Evolutionary conservation across 2,888 invertebrate species (phyloP).

Genomic region (Synergus japonicus): DNA sequence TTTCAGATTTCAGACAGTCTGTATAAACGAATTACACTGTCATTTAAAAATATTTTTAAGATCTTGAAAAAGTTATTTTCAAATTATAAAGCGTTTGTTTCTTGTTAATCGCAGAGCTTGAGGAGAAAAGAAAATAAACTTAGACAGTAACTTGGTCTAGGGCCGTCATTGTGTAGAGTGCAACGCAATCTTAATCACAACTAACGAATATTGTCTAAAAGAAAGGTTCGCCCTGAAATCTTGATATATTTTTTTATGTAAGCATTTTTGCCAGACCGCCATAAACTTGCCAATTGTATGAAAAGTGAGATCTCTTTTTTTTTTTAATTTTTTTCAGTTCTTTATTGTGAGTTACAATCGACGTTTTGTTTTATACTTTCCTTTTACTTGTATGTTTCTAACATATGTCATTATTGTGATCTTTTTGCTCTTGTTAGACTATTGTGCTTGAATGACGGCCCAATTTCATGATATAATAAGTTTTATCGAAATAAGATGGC

Average conservation of each 20-base stretch:
- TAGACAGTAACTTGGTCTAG: neutral
- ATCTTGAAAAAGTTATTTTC: neutral
- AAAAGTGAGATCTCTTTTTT: neutral
- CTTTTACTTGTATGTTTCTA: neutral
- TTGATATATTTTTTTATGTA: neutral
- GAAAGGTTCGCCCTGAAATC: neutral
- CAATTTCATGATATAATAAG: neutral
- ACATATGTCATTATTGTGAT: neutral
- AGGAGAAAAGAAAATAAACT: neutral
- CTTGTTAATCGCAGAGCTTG: neutral
- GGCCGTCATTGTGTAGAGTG: neutral
- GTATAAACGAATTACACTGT: neutral
- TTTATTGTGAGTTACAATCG: neutral
- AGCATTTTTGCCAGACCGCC: neutral
- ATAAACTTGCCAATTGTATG: neutral
- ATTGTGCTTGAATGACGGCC: neutral
- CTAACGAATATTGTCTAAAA: neutral
- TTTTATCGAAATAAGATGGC: slow-evolving; percentile 60
- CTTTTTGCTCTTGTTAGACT: neutral
- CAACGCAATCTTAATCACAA: neutral
- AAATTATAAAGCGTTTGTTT: neutral
- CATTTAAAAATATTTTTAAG: neutral
- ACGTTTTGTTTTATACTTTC: neutral
- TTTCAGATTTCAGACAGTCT: neutral
- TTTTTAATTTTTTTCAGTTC: neutral